Percentiles rank a stretch among this genome's conserved stretches.
phyloP scores from a whole-genome alignment of 2,888 invertebrate species.

The Gibbula magus region DNA sequence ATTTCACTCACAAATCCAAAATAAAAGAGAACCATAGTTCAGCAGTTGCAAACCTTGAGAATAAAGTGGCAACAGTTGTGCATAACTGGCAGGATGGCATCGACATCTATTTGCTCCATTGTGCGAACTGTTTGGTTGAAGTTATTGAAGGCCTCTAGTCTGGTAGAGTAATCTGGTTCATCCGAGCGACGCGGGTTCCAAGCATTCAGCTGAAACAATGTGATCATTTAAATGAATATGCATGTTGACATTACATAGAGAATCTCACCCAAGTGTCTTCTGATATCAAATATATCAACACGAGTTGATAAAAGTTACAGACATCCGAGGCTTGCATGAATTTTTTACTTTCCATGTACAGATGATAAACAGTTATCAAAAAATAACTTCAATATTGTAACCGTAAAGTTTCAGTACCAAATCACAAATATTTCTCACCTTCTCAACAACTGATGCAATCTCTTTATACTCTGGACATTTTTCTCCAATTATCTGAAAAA shows the following conservation, averaged over 20 bases:
- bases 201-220: slow-evolving; percentile 83
- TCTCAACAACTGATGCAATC: slow-evolving; percentile 79
- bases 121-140: slow-evolving; percentile 79
- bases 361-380: too few relatives aligned
- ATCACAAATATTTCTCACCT: slow-evolving; percentile 43
- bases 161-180: slow-evolving; percentile 91
- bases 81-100: slow-evolving; percentile 81
- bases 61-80: slow-evolving; percentile 89
- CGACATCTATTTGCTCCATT: slow-evolving; percentile 81
- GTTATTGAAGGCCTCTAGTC: slow-evolving; percentile 86
- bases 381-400: too few relatives aligned
- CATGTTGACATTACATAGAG: too few relatives aligned
- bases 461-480: slow-evolving; percentile 33
- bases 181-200: slow-evolving; percentile 92
- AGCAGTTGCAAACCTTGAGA: slow-evolving; percentile 76
- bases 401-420: too few relatives aligned
- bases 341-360: too few relatives aligned
- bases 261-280: too few relatives aligned
- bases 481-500: slow-evolving; percentile 29
- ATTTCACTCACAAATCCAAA: background rate
- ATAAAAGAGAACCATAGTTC: slow-evolving; percentile 36
- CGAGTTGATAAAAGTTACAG: too few relatives aligned
- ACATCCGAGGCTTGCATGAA: too few relatives aligned
- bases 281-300: too few relatives aligned
- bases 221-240: too few relatives aligned